A percentile compares a stretch with the other conserved stretches of the same genome.
These are phyloP conservation scores for Atta texana DNA, from an alignment of 1,140 invertebrate species.

Conservation along the genomic window DNA sequence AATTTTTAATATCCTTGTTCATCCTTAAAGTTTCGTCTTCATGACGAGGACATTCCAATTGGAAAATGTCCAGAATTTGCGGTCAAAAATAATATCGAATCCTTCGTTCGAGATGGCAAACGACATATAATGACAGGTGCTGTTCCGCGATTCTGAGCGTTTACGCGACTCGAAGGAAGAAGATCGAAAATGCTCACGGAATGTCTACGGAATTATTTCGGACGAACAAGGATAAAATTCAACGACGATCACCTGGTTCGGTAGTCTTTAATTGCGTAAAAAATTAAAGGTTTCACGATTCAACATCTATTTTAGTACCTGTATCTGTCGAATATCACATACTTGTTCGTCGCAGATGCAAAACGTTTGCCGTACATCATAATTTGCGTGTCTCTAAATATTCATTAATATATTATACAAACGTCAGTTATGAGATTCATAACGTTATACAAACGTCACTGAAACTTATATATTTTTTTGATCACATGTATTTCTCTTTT, in stretches of 20 bases:
- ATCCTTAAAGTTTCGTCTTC: constrained; percentile 15
- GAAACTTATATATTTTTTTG: neutral
- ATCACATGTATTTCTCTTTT: neutral
- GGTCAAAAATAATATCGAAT: constrained; percentile 4
- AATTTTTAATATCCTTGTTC: constrained; percentile 29
- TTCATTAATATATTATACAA: neutral
- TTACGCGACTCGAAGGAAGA: constrained; percentile 1
- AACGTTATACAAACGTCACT: neutral
- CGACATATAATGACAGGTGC: neutral
- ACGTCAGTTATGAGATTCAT: neutral
- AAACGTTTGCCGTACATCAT: neutral
- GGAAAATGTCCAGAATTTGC: constrained; percentile 17
- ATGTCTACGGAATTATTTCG: constrained; percentile 31
- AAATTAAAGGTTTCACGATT: constrained; percentile 12
- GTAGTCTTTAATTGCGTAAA: constrained; percentile 37
- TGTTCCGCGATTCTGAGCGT: neutral
- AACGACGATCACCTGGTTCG: constrained; percentile 35
- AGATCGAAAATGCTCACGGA: constrained; percentile 39
- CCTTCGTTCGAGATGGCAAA: constrained; percentile 16
- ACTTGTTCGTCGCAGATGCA: neutral
- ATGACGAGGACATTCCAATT: neutral
- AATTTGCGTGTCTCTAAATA: constrained; percentile 10
- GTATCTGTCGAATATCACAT: neutral
- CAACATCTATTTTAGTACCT: neutral
- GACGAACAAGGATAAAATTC: constrained; percentile 36